Evolutionary conservation across 2,888 invertebrate species (phyloP), one percentile per base, ranked within the genome.

Genomic region (Heterodera filipjevi): DNA sequence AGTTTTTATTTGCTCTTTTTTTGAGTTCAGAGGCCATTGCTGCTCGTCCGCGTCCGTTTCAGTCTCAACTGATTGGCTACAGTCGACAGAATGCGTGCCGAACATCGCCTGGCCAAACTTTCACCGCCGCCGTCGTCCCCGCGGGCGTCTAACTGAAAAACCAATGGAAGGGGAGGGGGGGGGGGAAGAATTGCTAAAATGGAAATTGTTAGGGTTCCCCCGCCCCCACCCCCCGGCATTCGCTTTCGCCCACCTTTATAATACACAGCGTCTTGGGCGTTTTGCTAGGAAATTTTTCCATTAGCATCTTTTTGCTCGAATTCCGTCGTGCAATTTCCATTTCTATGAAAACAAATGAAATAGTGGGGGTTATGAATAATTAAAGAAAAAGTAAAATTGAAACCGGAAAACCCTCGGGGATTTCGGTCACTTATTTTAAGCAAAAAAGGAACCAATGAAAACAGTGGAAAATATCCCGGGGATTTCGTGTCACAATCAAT

Each of bases 51-150:
- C 19, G 75, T 75, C 68, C 66, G 46, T 19, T 33, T 30, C 64
- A 75, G 33, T 19, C 75, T 75, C 44, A 75, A 44, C 59, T 75
- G 75, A 44, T 75, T 49, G 68, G 68, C 75, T 46, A 75, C 66
- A 6, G 53, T 66, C 39, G 75, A 66, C 10, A 75, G 59, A 19
- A 68, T 53, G 30, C 66, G 44, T 27, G 75, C 75, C 16, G 75
- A 75, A 27, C 66, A 64, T 27, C 75, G 66, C 16, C 75, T 30
- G 27, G 44, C 68, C 68, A 68, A 66, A 32, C 66, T 74, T 74
- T 74, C 53, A 22, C 46, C 46, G 22, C 59, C n/a, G 27, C 16
- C 75, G 32, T 19, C 75, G 32, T n/a, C 10, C n/a, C n/a, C n/a
- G n/a, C n/a, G n/a, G 5, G 59, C 59, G 27, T 59, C 59, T 27